Evolutionary conservation across 2,888 invertebrate species (phyloP), one percentile per base, ranked within the genome.

Genomic region (Oeneis ivallda): DNA sequence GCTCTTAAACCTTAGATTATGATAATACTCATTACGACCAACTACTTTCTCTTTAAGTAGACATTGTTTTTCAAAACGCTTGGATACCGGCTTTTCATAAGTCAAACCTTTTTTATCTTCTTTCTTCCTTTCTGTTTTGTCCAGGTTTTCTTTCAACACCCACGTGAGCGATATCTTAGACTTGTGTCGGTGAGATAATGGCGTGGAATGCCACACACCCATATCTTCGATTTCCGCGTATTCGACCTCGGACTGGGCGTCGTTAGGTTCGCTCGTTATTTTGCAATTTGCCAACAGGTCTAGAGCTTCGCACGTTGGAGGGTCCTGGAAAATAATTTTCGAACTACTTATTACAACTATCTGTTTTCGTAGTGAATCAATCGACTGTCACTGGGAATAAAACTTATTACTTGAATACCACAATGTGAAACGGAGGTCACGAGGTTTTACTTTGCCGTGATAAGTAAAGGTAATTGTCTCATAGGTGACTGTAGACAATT

Each of bases 111-210:
- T 70, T n/a, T 81, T 60, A 7, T 68, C 80, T 26, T 81, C 80
- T 15, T 71, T 73, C 67, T 79, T 84, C 11, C 83, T 82, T 9
- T 67, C 72, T 1, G 62, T 32, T 60, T 72, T 90, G 41, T 93
- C 93, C 58, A 93, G 89, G 74, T 94, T 93, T 72, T 94, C 94
- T 77, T 94, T 93, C 49, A 96, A 87, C 65, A 96, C 95, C 95
- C 96, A 96, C 62, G 95, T 95, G 65, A 96, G 90, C 65, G 95
- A 95, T 83, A 95, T 93, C 84, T 95, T 95, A 71, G 95, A 92
- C 73, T 91, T 90, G 75, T 91, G 91, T 32, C 89, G 80, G 53
- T 84, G 85, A 45, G 88, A 80, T 70, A 92, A 75, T 32, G 92
- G 89, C 52, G 91, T 88, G 9, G 92, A 91, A 72, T 92, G 92